A percentile compares a stretch with the other conserved stretches of the same genome.
These are phyloP conservation scores for Scaptomyza hsui DNA, from an alignment of 1,140 invertebrate genomes.

Conservation along the genomic window DNA sequence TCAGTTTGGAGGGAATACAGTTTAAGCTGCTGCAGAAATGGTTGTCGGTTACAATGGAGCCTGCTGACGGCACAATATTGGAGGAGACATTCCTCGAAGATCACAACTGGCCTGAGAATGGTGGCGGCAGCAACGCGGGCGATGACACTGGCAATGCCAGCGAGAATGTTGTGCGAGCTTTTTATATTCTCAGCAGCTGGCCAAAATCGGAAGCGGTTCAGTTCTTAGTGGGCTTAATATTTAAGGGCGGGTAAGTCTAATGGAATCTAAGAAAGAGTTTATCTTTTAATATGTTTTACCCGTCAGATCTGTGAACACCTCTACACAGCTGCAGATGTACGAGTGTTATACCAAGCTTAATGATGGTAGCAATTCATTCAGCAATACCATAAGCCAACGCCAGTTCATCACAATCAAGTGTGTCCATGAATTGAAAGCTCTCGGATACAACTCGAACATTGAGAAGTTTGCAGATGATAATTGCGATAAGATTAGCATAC, in stretches of 20 bases:
- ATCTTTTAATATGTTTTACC: background rate
- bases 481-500: conserved; percentile 76
- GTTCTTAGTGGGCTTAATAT: conserved; percentile 70
- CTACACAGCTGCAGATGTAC: conserved; percentile 78
- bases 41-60: conserved; percentile 71
- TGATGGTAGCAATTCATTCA: conserved; percentile 71
- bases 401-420: conserved; percentile 81
- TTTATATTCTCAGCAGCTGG: conserved; percentile 79
- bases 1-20: conserved; percentile 69
- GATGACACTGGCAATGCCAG: conserved; percentile 47
- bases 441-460: conserved; percentile 79
- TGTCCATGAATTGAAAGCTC: conserved; percentile 75
- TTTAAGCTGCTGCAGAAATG: conserved; percentile 75
- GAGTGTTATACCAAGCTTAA: conserved; percentile 81
- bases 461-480: conserved; percentile 71
- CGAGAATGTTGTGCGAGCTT: conserved; percentile 76
- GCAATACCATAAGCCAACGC: conserved; percentile 67
- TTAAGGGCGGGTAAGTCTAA: conserved; percentile 69
- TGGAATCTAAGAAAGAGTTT: background rate
- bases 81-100: conserved; percentile 81
- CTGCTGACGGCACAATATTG: conserved; percentile 58
- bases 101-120: conserved; percentile 51
- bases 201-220: conserved; percentile 62
- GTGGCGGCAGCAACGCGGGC: conserved; percentile 8
- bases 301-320: conserved; percentile 67